Evolutionary conservation across 2,113 vertebrate species (phyloP).

Genomic region (Mormyrus lacerda): DNA sequence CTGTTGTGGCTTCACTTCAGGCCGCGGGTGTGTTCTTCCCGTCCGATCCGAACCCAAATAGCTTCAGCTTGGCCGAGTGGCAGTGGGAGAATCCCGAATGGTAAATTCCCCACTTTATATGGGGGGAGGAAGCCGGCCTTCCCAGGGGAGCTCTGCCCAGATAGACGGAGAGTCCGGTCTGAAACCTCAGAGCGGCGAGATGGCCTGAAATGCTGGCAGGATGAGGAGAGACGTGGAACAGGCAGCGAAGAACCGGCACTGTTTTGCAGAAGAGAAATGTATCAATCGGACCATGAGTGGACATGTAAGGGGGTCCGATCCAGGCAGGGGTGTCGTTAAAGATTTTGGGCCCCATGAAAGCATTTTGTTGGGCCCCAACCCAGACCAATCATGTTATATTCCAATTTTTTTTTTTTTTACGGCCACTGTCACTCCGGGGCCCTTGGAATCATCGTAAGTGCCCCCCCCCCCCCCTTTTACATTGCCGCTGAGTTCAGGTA

Average conservation of each 20-base stretch:
- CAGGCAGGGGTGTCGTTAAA: neutral
- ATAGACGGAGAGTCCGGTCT: neutral
- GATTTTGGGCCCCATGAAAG: no score
- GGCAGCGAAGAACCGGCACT: neutral
- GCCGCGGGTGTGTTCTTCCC: neutral
- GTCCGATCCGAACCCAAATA: neutral
- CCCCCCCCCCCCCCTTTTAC: no score
- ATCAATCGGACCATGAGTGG: neutral
- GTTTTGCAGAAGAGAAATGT: neutral
- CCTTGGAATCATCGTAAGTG: no score
- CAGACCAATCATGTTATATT: no score
- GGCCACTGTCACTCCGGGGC: no score
- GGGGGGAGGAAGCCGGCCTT: neutral
- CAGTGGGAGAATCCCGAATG: neutral
- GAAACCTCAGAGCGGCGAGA: neutral
- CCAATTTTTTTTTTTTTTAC: no score
- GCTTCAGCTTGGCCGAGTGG: neutral
- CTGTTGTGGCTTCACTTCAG: neutral
- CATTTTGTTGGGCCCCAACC: no score
- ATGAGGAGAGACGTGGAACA: neutral
- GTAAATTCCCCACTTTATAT: neutral
- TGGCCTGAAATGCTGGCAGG: neutral
- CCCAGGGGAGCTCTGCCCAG: neutral
- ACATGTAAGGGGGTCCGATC: neutral
- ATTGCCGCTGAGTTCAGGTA: neutral